Percentiles rank a stretch among this genome's conserved stretches.
Conservation (phyloP, 2,797 vertebrate species). For the Chaenodraco wilsoni region DNA sequence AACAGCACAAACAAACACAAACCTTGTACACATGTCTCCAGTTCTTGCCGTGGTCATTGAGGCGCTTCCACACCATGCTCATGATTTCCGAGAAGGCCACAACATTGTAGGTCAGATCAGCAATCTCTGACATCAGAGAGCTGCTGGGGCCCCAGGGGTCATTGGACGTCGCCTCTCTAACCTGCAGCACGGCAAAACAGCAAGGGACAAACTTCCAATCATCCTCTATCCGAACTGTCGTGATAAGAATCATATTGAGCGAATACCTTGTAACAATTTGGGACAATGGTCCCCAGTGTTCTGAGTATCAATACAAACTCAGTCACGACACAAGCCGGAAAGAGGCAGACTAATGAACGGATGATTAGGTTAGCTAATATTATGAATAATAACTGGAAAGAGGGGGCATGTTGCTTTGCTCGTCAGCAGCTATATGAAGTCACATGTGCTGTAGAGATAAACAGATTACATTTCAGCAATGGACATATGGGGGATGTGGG, state of each 20-base stretch:
- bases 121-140: slow-evolving; percentile 95
- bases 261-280: slow-evolving; percentile 24
- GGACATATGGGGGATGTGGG: slow-evolving; percentile 3
- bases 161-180: slow-evolving; percentile 93
- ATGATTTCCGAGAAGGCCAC: slow-evolving; percentile 97
- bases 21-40: slow-evolving; percentile 98
- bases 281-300: slow-evolving; percentile 14
- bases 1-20: slow-evolving; percentile 27
- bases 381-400: slow-evolving; percentile 19
- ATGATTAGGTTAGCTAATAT: slow-evolving; percentile 32
- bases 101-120: slow-evolving; percentile 95
- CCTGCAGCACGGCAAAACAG: slow-evolving; percentile 66
- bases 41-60: slow-evolving; percentile 96
- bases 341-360: slow-evolving; percentile 32
- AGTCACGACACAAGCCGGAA: slow-evolving; percentile 25
- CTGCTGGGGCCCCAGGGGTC: slow-evolving; percentile 96
- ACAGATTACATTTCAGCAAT: slow-evolving; percentile 10
- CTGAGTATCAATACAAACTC: slow-evolving; percentile 25
- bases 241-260: slow-evolving; percentile 3
- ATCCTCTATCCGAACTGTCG: slow-evolving; percentile 1
- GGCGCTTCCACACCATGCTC: slow-evolving; percentile 97
- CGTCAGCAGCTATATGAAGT: slow-evolving; percentile 36
- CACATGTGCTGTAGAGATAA: slow-evolving; percentile 20
- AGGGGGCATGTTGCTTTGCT: slow-evolving; percentile 15
- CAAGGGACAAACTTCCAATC: slow-evolving; percentile 9